A percentile compares a stretch with the other conserved stretches of the same genome.
Conservation (phyloP, 2,113 vertebrate genomes). For the Illadopsis cleaveri region DNA sequence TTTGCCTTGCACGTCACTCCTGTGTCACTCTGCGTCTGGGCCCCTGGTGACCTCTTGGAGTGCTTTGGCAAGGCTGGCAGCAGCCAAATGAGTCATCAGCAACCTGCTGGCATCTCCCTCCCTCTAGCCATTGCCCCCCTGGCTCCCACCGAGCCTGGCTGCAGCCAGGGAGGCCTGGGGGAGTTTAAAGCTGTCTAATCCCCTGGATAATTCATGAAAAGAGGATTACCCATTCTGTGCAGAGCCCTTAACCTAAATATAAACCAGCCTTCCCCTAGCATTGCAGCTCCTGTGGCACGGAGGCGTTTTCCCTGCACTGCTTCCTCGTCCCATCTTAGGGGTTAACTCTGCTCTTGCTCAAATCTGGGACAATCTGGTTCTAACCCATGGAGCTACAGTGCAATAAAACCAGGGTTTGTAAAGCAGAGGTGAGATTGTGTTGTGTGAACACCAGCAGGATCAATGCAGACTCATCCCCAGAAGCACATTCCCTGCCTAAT, state of each 20-base stretch:
- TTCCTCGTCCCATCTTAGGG: not conserved
- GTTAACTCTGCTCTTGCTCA: not conserved
- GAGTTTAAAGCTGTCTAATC: slow-evolving; percentile 87
- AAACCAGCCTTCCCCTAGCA: slow-evolving; percentile 73
- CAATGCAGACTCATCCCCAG: not conserved
- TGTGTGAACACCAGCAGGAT: not conserved
- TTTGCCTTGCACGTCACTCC: not conserved
- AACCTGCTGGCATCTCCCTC: not conserved
- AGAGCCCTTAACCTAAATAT: slow-evolving; percentile 87
- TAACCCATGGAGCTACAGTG: not conserved
- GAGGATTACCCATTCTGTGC: slow-evolving; percentile 92
- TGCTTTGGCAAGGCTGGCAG: not conserved
- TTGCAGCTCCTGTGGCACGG: not conserved
- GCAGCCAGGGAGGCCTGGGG: not conserved
- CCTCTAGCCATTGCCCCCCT: not conserved
- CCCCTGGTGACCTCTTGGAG: not conserved
- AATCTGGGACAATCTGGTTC: not conserved
- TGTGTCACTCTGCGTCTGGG: not conserved
- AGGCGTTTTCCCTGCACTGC: not conserved
- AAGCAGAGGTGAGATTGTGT: not conserved
- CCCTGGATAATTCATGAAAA: slow-evolving; percentile 87
- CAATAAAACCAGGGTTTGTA: not conserved
- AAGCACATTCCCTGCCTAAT: not conserved
- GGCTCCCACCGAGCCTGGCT: not conserved
- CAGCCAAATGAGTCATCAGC: slow-evolving; percentile 13